Base-by-base conservation (phyloP, 2,888 invertebrate genomes). In the Apamea epomidion region DNA sequence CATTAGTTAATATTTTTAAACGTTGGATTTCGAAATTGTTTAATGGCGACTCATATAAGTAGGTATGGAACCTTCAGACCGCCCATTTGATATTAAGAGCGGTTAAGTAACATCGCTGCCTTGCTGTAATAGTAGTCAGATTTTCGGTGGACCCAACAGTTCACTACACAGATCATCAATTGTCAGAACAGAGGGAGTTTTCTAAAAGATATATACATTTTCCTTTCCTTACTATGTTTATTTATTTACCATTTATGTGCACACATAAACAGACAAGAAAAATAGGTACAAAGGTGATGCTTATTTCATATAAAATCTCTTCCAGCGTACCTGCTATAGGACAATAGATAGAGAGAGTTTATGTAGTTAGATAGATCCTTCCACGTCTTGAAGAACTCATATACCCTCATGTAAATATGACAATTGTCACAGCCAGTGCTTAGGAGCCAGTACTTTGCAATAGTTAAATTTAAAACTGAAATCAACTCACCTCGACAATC, bases 381-480 rank as follows among this genome's bases (percentile, higher is more conserved):
- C 12, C 25, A 42, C 10, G 6, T 60, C 21, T 67, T 25, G 12
- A 64, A 62, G 14, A 42, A 5, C 18, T 29, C 37, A 54, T 10
- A 14, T 18, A n/a, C 45, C 8, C 25, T 62, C 18, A 37, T 67
- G 16, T 25, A 70, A 78, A 58, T 65, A 80, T 37, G 29, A 71
- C 37, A 62, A 48, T 68, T 54, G 37, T 68, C 60, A 32, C 37
- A 32, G 29, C 16, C 25, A 58, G 10, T 67, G 51, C 70, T 71
- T 37, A 45, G 29, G 16, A 80, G 85, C 81, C 54, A 54, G 85
- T 82, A 85, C 64, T 85, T 60, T 58, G 2, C 25, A 51, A 32
- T 67, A 37, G 65, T 85, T 70, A n/a, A 82, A 86, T 83, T 74
- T 54, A 68, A 74, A 85, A 86, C 71, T 18, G 25, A 51, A 74